A percentile compares a stretch with the other conserved stretches of the same genome.
Evolutionary conservation across 2,113 vertebrate genomes (phyloP).

Genomic region (Plectropomus leopardus): DNA sequence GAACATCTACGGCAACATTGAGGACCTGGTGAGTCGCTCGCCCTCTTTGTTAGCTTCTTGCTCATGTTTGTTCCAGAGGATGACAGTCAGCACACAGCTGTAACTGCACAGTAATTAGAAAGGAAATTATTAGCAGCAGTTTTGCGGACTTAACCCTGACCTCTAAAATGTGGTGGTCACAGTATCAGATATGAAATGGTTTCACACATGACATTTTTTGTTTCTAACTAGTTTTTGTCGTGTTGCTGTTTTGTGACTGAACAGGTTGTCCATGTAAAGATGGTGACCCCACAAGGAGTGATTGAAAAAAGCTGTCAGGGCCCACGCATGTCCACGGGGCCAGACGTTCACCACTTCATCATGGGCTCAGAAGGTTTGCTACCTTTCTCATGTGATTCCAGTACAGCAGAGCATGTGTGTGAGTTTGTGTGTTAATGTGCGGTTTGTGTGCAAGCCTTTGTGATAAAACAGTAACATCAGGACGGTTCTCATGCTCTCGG

Average conservation of each 20-base stretch:
- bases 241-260: conserved; percentile 48
- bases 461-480: conserved; percentile 66
- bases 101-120: conserved; percentile 27
- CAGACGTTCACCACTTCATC: conserved; percentile 99
- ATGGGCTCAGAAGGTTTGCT: conserved; percentile 97
- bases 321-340: conserved; percentile 96
- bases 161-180: not conserved
- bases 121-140: conserved; percentile 34
- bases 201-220: not conserved
- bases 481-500: conserved; percentile 59
- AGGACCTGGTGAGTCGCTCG: conserved; percentile 91
- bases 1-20: conserved; percentile 99
- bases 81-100: not conserved
- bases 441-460: conserved; percentile 16
- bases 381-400: conserved; percentile 9
- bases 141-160: conserved; percentile 23
- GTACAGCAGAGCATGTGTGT: conserved; percentile 5
- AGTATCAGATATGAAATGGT: not conserved
- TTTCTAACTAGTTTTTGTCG: conserved; percentile 3
- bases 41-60: conserved; percentile 3
- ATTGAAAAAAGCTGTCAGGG: conserved; percentile 98
- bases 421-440: conserved; percentile 18
- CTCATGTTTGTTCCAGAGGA: conserved; percentile 18
- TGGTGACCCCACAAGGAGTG: conserved; percentile 96
- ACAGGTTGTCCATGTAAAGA: conserved; percentile 97